Percentiles rank a stretch among this genome's conserved stretches.
These are phyloP conservation scores for Diorhabda elongata DNA, from an alignment of 1,140 invertebrate species.

Conservation along the genomic window DNA sequence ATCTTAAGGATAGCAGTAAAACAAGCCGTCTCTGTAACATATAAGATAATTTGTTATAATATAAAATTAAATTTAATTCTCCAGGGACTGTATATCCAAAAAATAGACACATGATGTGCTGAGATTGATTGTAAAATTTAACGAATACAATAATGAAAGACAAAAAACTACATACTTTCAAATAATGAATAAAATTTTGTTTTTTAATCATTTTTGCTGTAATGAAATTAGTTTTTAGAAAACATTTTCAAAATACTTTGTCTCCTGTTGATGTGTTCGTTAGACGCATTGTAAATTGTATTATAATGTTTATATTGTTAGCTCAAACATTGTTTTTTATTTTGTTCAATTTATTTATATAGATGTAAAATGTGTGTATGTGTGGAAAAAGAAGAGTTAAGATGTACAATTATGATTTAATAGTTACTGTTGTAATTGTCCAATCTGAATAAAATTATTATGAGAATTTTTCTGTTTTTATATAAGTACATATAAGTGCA, in stretches of 20 bases:
- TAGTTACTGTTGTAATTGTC: constrained; percentile 48
- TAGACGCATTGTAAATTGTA: constrained; percentile 37
- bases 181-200: not conserved
- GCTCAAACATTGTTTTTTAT: constrained; percentile 41
- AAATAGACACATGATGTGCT: constrained; percentile 24
- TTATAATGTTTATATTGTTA: constrained; percentile 45
- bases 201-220: not conserved
- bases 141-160: constrained; percentile 7
- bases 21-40: too few relatives aligned
- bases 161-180: not conserved
- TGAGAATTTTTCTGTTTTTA: constrained; percentile 24
- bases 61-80: not conserved
- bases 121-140: constrained; percentile 17
- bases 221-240: not conserved
- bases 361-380: constrained; percentile 40
- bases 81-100: constrained; percentile 26
- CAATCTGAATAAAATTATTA: constrained; percentile 45
- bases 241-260: constrained; percentile 5
- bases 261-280: constrained; percentile 9
- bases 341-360: constrained; percentile 45
- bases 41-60: too few relatives aligned
- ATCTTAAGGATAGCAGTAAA: too few relatives aligned
- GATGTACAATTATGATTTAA: constrained; percentile 39
- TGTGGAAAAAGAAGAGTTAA: constrained; percentile 38
- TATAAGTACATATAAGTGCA: not conserved